Base-by-base conservation (phyloP, 2,888 invertebrate genomes). In the Actias luna region DNA sequence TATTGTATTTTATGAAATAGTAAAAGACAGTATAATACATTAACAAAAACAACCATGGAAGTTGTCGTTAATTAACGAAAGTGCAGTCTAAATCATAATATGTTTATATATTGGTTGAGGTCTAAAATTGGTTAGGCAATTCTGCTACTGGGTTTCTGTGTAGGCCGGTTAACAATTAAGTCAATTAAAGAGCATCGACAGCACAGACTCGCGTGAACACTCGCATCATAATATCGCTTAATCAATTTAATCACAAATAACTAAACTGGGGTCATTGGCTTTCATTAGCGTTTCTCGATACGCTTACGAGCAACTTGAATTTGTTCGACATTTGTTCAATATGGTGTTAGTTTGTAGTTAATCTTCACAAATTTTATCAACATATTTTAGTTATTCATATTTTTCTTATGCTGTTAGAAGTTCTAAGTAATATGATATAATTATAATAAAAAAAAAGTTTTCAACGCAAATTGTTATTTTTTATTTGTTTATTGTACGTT, bases 111-210 rank as follows among this genome's bases (percentile, higher is more conserved):
- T 55, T n/a, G 27, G 16, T 29, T 55, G 14, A 55, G 0, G 29
- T 55, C n/a, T 7, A 2, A 29, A 55, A 55, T 55, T 16, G 5
- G 29, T 5, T n/a, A 29, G 42, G 61, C 39, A 62, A 58, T 42
- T 57, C 61, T 63, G 59, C 29, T 35, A 52, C 29, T 59, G 29
- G 29, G n/a, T 36, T 39, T 42, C 62, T 35, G 58, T 55, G 58
- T 63, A 63, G 59, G 64, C 46, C 62, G 65, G 69, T 60, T 67
- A 77, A 75, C 82, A 87, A 89, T 90, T 87, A 87, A 84, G 79
- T 74, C 88, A 88, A 89, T 91, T 87, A 88, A 82, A 87, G 80
- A 82, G 83, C 87, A 85, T 86, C 81, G 83, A 74, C 78, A 75
- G 69, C 75, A 74, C 69, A 74, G 71, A 77, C 79, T 76, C 80